Conservation (phyloP, 1,140 invertebrate species). For the Pogonomyrmex californicus region DNA sequence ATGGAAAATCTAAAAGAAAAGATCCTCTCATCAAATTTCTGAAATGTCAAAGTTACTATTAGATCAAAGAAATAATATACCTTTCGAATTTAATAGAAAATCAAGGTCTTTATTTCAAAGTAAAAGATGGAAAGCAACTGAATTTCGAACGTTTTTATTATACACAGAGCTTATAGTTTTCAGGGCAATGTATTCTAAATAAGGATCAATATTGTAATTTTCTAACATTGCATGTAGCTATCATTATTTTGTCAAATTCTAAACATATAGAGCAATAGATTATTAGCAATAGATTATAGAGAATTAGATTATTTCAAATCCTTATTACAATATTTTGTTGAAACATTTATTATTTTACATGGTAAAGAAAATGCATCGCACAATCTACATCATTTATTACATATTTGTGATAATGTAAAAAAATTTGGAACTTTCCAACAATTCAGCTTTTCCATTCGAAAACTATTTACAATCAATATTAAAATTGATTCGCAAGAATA, state of each 20-base stretch:
- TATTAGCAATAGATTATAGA: too few relatives aligned
- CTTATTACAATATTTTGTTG: slow-evolving; percentile 34
- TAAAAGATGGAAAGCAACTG: slow-evolving; percentile 20
- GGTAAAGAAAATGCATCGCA: slow-evolving; percentile 36
- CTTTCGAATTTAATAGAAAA: slow-evolving; percentile 6
- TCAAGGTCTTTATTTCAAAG: neutral
- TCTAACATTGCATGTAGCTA: slow-evolving; percentile 27
- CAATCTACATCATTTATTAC: slow-evolving; percentile 5
- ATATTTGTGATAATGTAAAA: slow-evolving; percentile 24
- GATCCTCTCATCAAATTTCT: slow-evolving; percentile 20
- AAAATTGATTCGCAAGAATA: slow-evolving; percentile 35
- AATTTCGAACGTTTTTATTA: slow-evolving; percentile 23
- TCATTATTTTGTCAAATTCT: slow-evolving; percentile 11
- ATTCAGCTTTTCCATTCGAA: slow-evolving; percentile 34
- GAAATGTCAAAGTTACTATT: slow-evolving; percentile 11
- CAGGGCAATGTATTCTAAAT: neutral
- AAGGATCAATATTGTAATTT: slow-evolving; percentile 19
- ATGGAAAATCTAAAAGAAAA: slow-evolving; percentile 4
- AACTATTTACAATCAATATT: slow-evolving; percentile 22
- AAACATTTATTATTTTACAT: slow-evolving; percentile 20
- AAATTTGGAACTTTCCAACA: slow-evolving; percentile 15
- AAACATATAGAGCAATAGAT: slow-evolving; percentile 2
- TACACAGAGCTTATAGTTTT: slow-evolving; percentile 2
- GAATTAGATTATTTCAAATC: neutral
- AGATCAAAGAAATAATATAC: neutral